Percentiles rank a stretch among this genome's conserved stretches.
These are phyloP conservation scores for Catajapyx aquilonaris DNA, from an alignment of 1,140 invertebrate genomes.

Conservation along the genomic window DNA sequence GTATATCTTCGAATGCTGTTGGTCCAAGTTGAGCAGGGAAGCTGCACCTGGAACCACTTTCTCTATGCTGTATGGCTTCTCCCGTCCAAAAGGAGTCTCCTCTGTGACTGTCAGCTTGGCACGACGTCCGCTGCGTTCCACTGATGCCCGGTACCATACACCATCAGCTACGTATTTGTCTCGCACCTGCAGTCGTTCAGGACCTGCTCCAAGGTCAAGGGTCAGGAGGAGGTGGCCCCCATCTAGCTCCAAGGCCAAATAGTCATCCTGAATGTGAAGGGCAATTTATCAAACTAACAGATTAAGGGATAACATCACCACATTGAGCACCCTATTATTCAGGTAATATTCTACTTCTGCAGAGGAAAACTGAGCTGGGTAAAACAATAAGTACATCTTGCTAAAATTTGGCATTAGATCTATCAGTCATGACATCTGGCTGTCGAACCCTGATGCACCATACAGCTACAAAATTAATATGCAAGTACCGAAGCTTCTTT, in stretches of 20 bases:
- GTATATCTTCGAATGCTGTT: slow-evolving; percentile 64
- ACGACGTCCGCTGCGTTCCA: slow-evolving; percentile 67
- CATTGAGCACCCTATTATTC: too few species aligned
- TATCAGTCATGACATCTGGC: too few species aligned
- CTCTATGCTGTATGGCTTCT: slow-evolving; percentile 29
- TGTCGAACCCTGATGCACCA: too few species aligned
- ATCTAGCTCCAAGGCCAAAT: slow-evolving; percentile 74
- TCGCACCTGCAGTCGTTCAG: slow-evolving; percentile 40
- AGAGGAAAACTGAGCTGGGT: too few species aligned
- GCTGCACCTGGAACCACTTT: slow-evolving; percentile 39
- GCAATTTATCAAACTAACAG: too few species aligned
- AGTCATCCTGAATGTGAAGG: slow-evolving; percentile 48
- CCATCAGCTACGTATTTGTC: slow-evolving; percentile 53
- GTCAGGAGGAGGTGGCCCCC: slow-evolving; percentile 68
- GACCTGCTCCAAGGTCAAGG: slow-evolving; percentile 71
- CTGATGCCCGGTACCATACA: slow-evolving; percentile 69
- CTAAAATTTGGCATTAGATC: too few species aligned
- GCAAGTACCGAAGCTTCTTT: too few species aligned
- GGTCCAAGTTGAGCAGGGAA: slow-evolving; percentile 70
- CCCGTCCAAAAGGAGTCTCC: slow-evolving; percentile 37
- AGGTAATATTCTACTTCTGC: too few species aligned
- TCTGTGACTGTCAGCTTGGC: slow-evolving; percentile 61
- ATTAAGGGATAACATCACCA: too few species aligned
- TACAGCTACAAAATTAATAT: too few species aligned
- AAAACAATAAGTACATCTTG: too few species aligned